phyloP scores from a whole-genome alignment of 1,140 invertebrate species.

The Psilanteris sp. region DNA sequence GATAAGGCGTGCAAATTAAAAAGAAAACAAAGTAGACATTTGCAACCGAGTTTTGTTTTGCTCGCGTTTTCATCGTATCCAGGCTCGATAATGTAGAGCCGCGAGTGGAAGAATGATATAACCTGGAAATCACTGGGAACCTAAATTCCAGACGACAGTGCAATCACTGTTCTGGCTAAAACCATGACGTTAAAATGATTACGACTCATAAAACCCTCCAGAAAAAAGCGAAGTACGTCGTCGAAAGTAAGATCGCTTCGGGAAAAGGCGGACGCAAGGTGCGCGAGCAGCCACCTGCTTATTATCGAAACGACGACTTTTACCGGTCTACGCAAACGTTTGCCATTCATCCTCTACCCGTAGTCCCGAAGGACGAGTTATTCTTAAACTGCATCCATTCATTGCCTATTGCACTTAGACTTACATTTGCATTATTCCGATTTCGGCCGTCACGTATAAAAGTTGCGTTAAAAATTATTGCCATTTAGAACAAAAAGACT shows the following conservation, averaged over 20 bases:
- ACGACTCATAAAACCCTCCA: constrained; percentile 67
- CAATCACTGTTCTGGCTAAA: constrained; percentile 62
- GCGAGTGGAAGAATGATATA: constrained; percentile 42
- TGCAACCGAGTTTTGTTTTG: neutral
- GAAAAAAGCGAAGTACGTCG: constrained; percentile 52
- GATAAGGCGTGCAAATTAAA: constrained; percentile 2
- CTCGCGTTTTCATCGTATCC: constrained; percentile 26
- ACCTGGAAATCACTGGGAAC: constrained; percentile 62
- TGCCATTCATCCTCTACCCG: constrained; percentile 43
- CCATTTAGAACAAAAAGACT: no score
- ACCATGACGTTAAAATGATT: constrained; percentile 64
- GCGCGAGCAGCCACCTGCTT: constrained; percentile 24
- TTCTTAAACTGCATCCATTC: constrained; percentile 14
- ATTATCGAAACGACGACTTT: constrained; percentile 49
- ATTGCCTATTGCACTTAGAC: constrained; percentile 11
- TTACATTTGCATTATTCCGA: constrained; percentile 2
- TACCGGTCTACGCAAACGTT: constrained; percentile 42
- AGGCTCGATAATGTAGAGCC: constrained; percentile 21
- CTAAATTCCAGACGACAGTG: constrained; percentile 63
- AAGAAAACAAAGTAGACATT: constrained; percentile 6
- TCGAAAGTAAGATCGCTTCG: constrained; percentile 51
- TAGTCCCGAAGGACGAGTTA: constrained; percentile 41
- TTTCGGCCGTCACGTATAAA: neutral
- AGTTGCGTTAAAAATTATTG: neutral
- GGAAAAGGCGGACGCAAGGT: constrained; percentile 42